Base-by-base conservation (phyloP, 2,888 invertebrate genomes). In the Calliphora vomitoria region DNA sequence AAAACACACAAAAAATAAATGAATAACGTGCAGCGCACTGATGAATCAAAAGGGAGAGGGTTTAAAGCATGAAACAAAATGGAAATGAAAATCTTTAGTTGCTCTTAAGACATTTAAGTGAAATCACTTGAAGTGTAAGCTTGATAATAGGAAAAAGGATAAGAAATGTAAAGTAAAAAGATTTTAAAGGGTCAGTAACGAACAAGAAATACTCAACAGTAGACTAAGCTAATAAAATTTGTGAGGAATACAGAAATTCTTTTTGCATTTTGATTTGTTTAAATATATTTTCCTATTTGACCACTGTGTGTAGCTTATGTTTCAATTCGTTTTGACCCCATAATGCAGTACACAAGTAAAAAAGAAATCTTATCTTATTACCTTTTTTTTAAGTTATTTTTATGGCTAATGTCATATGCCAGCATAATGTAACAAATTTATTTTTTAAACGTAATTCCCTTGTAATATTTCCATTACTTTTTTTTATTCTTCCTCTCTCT, bases 351-450 rank as follows among this genome's bases (percentile, higher is more conserved):
- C 0, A 0, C 35, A 35, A 35, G 35, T 6, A 4, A 35, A 35
- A 35, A 35, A 5, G 4, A 35, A 35, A 35, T 35, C 35, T 35
- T 35, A 35, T 35, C 35, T 35, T 35, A 5, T 35, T 35, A 62
- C n/a, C 8, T 35, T n/a, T 38, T 35, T 62, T 38, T 62, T 35
- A 11, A 31, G 4, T 60, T 74, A 41, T 58, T 50, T 71, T 0
- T 13, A 74, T 62, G 6, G 8, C 31, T 41, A 64, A 64, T 38
- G 71, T 72, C 79, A 72, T 44, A 69, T 72, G 35, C 47, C 20
- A 41, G 10, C 11, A 8, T 55, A 66, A 66, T 60, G 55, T 79
- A 68, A 84, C 60, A 74, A 72, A 78, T 72, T 78, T 58, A 68
- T 60, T 75, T 41, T 38, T 18, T 35, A 50, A n/a, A 41, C n/a